These are phyloP conservation scores for Lepus oiostolus DNA, from an alignment of 2,797 vertebrate genomes.

Conservation along the genomic window DNA sequence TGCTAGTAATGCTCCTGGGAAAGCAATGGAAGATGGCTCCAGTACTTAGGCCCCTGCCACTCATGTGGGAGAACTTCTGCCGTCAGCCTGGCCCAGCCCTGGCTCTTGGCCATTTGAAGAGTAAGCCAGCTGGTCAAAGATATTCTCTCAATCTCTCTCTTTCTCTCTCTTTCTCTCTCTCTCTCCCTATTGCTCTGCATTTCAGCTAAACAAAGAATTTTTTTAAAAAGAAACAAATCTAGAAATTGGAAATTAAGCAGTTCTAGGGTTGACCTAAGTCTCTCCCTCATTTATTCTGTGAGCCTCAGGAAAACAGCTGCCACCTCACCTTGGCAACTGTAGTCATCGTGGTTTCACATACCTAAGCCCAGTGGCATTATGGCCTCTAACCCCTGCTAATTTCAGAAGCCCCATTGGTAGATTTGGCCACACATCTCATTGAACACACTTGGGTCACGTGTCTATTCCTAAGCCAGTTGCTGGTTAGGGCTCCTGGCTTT, in stretches of 20 bases:
- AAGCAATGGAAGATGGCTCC: too few relatives aligned
- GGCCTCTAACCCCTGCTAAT: neutral
- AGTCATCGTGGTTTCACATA: neutral
- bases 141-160: too few relatives aligned
- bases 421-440: neutral
- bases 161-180: too few relatives aligned
- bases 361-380: neutral
- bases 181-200: too few relatives aligned
- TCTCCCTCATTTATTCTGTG: neutral
- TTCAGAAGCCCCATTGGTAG: neutral
- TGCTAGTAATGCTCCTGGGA: too few relatives aligned
- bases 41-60: too few relatives aligned
- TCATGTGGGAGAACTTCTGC: too few relatives aligned
- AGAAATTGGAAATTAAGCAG: neutral
- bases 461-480: neutral
- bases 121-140: too few relatives aligned
- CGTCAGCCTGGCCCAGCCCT: too few relatives aligned
- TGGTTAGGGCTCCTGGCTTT: neutral
- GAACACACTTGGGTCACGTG: neutral
- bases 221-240: too few relatives aligned
- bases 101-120: too few relatives aligned
- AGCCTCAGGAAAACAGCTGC: neutral
- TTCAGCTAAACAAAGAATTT: too few relatives aligned
- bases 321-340: neutral
- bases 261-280: neutral